Conservation (phyloP, 1,140 invertebrate species). For the Magallana ariakensis region DNA sequence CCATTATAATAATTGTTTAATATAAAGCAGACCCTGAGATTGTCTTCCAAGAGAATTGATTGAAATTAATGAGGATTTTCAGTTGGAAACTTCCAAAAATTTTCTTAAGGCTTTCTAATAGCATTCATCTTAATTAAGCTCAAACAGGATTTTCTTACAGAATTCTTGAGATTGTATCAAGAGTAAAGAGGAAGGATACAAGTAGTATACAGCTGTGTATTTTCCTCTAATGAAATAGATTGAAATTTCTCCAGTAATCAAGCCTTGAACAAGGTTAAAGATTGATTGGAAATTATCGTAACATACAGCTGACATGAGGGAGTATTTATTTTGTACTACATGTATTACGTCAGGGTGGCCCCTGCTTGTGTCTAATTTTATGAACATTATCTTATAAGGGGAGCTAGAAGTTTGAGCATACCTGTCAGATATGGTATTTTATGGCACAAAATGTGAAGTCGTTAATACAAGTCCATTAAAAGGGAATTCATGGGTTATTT, state of each 20-base stretch:
- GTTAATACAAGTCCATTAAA: neutral
- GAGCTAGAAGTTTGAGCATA: neutral
- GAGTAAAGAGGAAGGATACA: no score
- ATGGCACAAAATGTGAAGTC: neutral
- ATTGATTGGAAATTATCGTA: slow-evolving; percentile 5
- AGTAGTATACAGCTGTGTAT: neutral
- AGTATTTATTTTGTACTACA: neutral
- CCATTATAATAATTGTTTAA: no score
- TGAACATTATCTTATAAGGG: neutral
- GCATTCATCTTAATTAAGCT: no score
- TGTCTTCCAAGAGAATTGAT: no score
- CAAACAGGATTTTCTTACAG: no score
- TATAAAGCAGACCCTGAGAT: no score
- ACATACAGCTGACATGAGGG: neutral
- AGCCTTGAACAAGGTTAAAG: neutral
- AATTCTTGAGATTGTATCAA: no score
- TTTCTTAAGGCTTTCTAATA: no score
- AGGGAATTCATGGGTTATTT: neutral
- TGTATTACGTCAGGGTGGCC: neutral
- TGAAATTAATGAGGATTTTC: no score
- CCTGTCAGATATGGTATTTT: neutral
- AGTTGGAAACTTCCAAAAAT: no score
- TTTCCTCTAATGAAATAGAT: neutral
- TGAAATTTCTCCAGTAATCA: neutral
- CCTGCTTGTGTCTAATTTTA: neutral